Evolutionary conservation across 2,888 invertebrate genomes (phyloP).

Genomic region (Callosobruchus maculatus): DNA sequence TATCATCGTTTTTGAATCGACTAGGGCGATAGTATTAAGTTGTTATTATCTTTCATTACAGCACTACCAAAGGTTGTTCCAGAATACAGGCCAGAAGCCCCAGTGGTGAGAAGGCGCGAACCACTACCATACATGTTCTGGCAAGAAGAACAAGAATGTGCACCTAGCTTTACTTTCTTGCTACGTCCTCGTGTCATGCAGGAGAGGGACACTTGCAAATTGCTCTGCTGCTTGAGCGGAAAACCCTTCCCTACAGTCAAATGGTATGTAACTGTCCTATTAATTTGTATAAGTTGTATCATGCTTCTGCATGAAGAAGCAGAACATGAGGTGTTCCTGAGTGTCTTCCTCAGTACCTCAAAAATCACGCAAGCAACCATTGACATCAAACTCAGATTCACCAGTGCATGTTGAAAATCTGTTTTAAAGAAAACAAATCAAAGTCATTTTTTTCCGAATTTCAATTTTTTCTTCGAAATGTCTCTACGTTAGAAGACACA

Average conservation of each 20-base stretch:
- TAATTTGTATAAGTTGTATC: too few species aligned
- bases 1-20: too few species aligned
- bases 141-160: constrained; percentile 89
- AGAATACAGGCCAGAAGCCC: constrained; percentile 63
- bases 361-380: too few species aligned
- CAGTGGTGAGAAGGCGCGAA: constrained; percentile 73
- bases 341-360: too few species aligned
- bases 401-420: too few species aligned
- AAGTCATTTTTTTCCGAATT: too few species aligned
- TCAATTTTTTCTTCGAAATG: too few species aligned
- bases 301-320: too few species aligned
- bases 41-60: constrained; percentile 39
- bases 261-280: constrained; percentile 51
- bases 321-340: too few species aligned
- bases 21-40: background rate
- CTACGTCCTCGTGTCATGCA: constrained; percentile 98
- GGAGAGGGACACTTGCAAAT: constrained; percentile 90
- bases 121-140: constrained; percentile 83
- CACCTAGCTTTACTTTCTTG: constrained; percentile 97
- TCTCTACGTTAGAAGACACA: too few species aligned
- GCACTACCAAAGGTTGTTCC: constrained; percentile 72
- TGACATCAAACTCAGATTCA: too few species aligned
- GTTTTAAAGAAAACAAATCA: too few species aligned
- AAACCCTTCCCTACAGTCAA: constrained; percentile 92
- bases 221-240: constrained; percentile 93